Percentiles rank a stretch among this genome's conserved stretches.
phyloP scores from a whole-genome alignment of 2,888 invertebrate genomes.

The Pantelozetes paolii region DNA sequence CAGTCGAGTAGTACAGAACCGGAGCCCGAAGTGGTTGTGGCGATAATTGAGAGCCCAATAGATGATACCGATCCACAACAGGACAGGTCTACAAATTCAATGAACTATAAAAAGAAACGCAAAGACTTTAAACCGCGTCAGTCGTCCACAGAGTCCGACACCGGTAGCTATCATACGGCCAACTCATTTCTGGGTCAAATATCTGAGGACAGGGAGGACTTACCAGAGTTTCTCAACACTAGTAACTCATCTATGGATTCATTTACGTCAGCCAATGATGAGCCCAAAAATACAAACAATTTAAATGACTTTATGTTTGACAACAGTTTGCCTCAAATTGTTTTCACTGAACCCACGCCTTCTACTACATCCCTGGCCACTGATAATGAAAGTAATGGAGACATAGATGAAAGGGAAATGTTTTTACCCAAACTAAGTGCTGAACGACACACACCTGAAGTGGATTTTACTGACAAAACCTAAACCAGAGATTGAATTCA shows the following conservation, averaged over 20 bases:
- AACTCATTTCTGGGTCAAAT: constrained; percentile 34
- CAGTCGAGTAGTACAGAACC: constrained; percentile 17
- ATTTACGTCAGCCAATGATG: constrained; percentile 35
- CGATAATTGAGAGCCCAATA: not conserved
- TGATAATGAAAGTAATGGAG: constrained; percentile 13
- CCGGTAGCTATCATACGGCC: constrained; percentile 41
- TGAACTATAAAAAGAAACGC: constrained; percentile 27
- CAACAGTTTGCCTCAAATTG: constrained; percentile 33
- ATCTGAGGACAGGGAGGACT: constrained; percentile 23
- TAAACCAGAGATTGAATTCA: not conserved
- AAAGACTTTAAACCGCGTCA: constrained; percentile 37
- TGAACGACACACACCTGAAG: too few relatives aligned
- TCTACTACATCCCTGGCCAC: constrained; percentile 38
- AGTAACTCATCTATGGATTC: constrained; percentile 37
- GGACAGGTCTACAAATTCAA: not conserved
- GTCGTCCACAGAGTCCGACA: constrained; percentile 41
- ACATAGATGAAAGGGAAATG: not conserved
- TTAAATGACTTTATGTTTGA: not conserved
- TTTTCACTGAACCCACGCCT: constrained; percentile 38
- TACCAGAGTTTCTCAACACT: constrained; percentile 25
- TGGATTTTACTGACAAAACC: not conserved
- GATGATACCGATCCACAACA: not conserved
- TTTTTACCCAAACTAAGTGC: too few relatives aligned
- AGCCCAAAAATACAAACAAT: constrained; percentile 11
- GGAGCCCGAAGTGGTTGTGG: constrained; percentile 4